Percentiles rank a stretch among this genome's conserved stretches.
Evolutionary conservation across 2,888 invertebrate species (phyloP).

Genomic region (Zaprionus bogoriensis): DNA sequence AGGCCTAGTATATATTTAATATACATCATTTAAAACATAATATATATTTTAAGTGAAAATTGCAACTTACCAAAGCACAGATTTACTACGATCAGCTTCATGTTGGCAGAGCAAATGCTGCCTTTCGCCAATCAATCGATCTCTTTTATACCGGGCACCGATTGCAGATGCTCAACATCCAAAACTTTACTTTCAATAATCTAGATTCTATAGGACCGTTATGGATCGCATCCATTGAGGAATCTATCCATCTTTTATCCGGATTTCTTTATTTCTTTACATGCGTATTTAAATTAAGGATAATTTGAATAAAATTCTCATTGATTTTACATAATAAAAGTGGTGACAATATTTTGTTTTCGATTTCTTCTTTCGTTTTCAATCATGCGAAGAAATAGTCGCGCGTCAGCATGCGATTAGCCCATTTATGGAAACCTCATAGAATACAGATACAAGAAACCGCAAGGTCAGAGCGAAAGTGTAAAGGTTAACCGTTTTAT

Average conservation of each 20-base stretch:
- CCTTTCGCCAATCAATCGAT: constrained; percentile 28
- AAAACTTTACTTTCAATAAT: constrained; percentile 35
- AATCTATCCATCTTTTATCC: constrained; percentile 34
- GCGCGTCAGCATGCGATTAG: constrained; percentile 33
- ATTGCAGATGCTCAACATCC: constrained; percentile 7
- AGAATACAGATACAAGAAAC: constrained; percentile 8
- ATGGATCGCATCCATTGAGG: constrained; percentile 16
- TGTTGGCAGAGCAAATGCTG: constrained; percentile 45
- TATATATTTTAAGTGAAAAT: not conserved
- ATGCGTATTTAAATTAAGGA: constrained; percentile 18
- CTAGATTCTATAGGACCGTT: constrained; percentile 50
- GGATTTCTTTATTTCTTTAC: constrained; percentile 23
- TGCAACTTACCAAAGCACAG: constrained; percentile 49
- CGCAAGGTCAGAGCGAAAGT: constrained; percentile 49
- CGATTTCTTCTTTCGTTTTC: constrained; percentile 14
- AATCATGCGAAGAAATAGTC: constrained; percentile 18
- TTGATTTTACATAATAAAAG: constrained; percentile 36
- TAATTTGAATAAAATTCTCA: constrained; percentile 33
- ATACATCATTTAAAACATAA: not conserved
- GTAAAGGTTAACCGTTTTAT: constrained; percentile 30
- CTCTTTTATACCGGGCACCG: constrained; percentile 53
- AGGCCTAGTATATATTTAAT: constrained; percentile 9
- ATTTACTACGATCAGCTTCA: constrained; percentile 49
- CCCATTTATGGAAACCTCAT: constrained; percentile 12
- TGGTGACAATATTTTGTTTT: constrained; percentile 3